Evolutionary conservation across 1,140 invertebrate species (phyloP), one percentile per base, ranked within the genome.

Genomic region (Acarapis woodi): DNA sequence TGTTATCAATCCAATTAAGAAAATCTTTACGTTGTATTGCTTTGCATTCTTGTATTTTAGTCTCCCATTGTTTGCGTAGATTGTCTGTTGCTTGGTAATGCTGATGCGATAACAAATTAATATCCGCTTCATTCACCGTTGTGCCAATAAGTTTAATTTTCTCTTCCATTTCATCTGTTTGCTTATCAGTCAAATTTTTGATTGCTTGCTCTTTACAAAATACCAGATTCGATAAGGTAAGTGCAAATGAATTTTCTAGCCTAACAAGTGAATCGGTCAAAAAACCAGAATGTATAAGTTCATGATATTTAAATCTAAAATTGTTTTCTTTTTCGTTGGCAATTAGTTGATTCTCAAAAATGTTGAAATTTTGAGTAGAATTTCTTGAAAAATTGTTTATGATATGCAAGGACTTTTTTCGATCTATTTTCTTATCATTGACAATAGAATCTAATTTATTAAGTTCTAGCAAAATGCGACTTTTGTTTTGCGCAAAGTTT

Each of bases 71-170:
- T 15, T 69, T 71, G 36, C 69, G 64, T n/a, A 71, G 55, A 46
- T 76, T 51, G 50, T 70, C 70, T 44, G 70, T 68, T 43, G 73
- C 67, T 49, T 77, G 72, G 53, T 76, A 70, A 48, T 78, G 73
- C 39, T 61, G 54, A n/a, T 63, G 62, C 2, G 71, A 70, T 44
- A 79, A 58, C 19, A 64, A 56, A 51, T 75, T 79, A 31, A 79
- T 72, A 41, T 76, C 67, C 41, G 66, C 66, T 54, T 79, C 73
- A 2, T 67, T 71, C 8, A 63, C 67, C 12, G 60, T 59, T 50
- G 52, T 67, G 55, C 42, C 73, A 48, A 42, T 64, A 58, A 44
- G 67, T 56, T 49, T 47, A 29, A 80, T 59, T 20, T 74, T 68
- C 40, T 67, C 57, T 43, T 69, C 65, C 64, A 80, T 77, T 56